Evolutionary conservation across 2,113 vertebrate genomes (phyloP).

Genomic region (Pungitius pungitius): DNA sequence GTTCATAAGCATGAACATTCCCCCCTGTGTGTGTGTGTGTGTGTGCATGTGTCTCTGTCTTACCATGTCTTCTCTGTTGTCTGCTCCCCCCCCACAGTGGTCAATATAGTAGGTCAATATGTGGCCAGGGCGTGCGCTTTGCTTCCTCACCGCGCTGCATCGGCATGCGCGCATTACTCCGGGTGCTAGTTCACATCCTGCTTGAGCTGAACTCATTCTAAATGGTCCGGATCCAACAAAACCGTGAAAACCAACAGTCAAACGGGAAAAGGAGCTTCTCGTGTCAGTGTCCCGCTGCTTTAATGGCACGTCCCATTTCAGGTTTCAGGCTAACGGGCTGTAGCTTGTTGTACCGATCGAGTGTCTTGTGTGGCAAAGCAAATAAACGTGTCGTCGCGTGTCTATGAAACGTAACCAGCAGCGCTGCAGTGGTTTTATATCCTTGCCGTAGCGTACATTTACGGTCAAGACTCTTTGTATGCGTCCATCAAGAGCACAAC

Average conservation of each 20-base stretch:
- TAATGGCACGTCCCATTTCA: neutral
- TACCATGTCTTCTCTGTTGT: neutral
- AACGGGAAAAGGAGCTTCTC: slow-evolving; percentile 34
- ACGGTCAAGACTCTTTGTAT: neutral
- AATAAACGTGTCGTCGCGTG: too few relatives aligned
- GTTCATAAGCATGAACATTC: neutral
- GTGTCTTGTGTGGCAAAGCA: too few relatives aligned
- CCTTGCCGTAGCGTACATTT: neutral
- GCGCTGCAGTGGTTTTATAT: neutral
- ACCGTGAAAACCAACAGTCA: slow-evolving; percentile 11
- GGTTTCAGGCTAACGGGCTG: neutral
- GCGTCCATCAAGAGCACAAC: neutral
- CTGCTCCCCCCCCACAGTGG: slow-evolving; percentile 4
- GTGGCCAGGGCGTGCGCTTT: slow-evolving; percentile 45
- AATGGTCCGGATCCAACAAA: slow-evolving; percentile 16
- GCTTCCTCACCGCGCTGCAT: slow-evolving; percentile 10
- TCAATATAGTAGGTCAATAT: slow-evolving; percentile 45
- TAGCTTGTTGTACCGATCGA: too few relatives aligned
- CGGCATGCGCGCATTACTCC: slow-evolving; percentile 46
- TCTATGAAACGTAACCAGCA: neutral
- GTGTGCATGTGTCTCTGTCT: slow-evolving; percentile 24
- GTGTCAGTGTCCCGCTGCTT: neutral
- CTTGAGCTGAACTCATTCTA: slow-evolving; percentile 27
- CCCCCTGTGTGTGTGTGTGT: slow-evolving; percentile 10
- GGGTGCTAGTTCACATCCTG: slow-evolving; percentile 45